Percentiles rank a stretch among this genome's conserved stretches.
Evolutionary conservation across 2,797 vertebrate species (phyloP).

Genomic region (Cottoperca gobio): DNA sequence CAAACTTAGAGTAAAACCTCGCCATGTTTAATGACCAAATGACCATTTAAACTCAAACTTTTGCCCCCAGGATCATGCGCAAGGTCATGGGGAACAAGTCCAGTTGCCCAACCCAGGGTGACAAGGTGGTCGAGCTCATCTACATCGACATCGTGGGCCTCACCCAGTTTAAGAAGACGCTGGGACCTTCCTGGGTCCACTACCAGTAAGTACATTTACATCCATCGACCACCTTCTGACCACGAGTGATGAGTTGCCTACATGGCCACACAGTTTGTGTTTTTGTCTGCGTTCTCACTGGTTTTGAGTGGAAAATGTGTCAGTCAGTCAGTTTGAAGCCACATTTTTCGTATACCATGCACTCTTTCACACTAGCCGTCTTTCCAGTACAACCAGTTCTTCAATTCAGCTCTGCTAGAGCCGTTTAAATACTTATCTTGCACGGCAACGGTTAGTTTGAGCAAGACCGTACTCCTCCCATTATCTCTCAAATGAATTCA

Average conservation of each 20-base stretch:
- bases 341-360: no score
- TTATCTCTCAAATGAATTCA: neutral
- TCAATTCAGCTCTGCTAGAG: neutral
- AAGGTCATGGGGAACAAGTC: conserved; percentile 98
- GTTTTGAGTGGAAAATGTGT: no score
- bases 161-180: conserved; percentile 98
- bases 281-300: neutral
- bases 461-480: no score
- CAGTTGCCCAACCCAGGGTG: conserved; percentile 96
- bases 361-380: neutral
- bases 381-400: neutral
- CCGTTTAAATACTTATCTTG: neutral
- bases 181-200: conserved; percentile 98
- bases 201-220: conserved; percentile 92
- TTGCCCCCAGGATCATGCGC: conserved; percentile 93
- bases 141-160: conserved; percentile 99
- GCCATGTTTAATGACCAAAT: neutral
- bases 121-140: conserved; percentile 98
- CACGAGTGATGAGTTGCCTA: no score
- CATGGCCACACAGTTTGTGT: neutral
- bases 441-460: neutral
- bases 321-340: no score
- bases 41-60: neutral
- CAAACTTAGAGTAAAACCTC: neutral
- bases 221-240: neutral